These are phyloP conservation scores for Typhlichthys eigenmanni DNA, from an alignment of 2,797 vertebrate genomes.

Conservation along the genomic window DNA sequence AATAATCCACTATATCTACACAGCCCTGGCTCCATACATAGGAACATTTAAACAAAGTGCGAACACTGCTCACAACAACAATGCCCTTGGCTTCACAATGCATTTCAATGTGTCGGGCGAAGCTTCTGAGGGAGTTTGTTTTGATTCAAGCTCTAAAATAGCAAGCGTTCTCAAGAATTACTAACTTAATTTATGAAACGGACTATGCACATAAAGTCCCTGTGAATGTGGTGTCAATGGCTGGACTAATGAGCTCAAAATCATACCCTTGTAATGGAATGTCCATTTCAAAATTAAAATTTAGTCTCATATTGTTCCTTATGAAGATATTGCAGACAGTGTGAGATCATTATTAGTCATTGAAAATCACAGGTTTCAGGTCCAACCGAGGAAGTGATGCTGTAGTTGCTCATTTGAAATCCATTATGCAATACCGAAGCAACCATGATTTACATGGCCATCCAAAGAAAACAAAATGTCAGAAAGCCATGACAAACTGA, in stretches of 20 bases:
- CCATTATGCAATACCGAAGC: background rate
- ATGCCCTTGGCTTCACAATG: too few relatives aligned
- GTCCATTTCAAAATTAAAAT: conserved; percentile 16
- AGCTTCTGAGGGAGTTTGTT: too few relatives aligned
- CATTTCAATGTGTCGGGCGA: too few relatives aligned
- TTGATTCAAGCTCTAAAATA: too few relatives aligned
- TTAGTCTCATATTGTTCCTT: conserved; percentile 9
- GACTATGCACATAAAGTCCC: too few relatives aligned
- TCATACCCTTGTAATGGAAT: conserved; percentile 12
- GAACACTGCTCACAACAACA: too few relatives aligned
- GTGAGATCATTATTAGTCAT: background rate
- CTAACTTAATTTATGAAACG: too few relatives aligned
- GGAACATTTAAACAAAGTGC: too few relatives aligned
- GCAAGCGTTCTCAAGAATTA: too few relatives aligned
- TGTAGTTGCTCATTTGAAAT: conserved; percentile 3
- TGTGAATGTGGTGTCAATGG: conserved; percentile 14
- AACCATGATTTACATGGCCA: background rate
- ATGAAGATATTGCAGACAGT: conserved; percentile 12
- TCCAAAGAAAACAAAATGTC: conserved; percentile 20
- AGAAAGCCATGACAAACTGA: conserved; percentile 15
- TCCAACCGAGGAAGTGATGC: conserved; percentile 1
- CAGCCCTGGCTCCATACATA: too few relatives aligned
- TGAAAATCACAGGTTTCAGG: too few relatives aligned
- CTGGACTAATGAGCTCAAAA: conserved; percentile 33
- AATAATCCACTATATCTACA: too few relatives aligned